Base-by-base conservation (phyloP, 1,140 invertebrate species). In the Drosophila prosaltans region DNA sequence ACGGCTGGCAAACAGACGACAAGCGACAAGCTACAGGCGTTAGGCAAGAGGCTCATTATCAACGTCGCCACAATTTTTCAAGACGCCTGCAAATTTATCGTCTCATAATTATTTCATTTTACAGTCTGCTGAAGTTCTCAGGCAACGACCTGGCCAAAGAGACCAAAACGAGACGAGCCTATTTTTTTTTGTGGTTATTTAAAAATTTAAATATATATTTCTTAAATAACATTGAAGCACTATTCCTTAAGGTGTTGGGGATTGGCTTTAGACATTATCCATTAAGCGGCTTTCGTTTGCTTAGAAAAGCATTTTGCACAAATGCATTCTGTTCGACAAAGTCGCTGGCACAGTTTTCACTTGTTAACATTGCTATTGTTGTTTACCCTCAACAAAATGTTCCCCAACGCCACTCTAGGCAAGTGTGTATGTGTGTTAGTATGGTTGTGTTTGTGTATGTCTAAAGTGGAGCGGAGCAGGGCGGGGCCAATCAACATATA, bases 51-150 rank as follows among this genome's bases (percentile, higher is more conserved):
- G 59, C 81, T 90, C 84, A 89, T 89, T 89, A 89, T 81, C 63
- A 62, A 65, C 57, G 69, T 48, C 69, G 84, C 78, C 77, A 84
- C 74, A 89, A 57, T 74, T 69, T 85, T 77, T 66, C 68, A 79
- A 80, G 76, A 78, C 72, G 76, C 67, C 79, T 67, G 74, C 69
- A 82, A 85, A 80, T 88, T 86, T 88, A 88, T 86, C 65, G 80
- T 16, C 78, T 86, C 76, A 81, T 89, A 89, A 89, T 89, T 89
- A 84, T 89, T 84, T 89, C 71, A 89, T 84, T 89, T 89, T 84
- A 89, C 84, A 89, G 84, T 89, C 84, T 89, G 84, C 80, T 84
- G 84, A 78, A 84, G 80, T 78, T 88, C 71, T 73, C 80, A 81
- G 84, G 77, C 84, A 89, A 84, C 84, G 84, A 89, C 80, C 80